Evolutionary conservation across 2,113 vertebrate species (phyloP).

Genomic region (Dermatemys mawii): DNA sequence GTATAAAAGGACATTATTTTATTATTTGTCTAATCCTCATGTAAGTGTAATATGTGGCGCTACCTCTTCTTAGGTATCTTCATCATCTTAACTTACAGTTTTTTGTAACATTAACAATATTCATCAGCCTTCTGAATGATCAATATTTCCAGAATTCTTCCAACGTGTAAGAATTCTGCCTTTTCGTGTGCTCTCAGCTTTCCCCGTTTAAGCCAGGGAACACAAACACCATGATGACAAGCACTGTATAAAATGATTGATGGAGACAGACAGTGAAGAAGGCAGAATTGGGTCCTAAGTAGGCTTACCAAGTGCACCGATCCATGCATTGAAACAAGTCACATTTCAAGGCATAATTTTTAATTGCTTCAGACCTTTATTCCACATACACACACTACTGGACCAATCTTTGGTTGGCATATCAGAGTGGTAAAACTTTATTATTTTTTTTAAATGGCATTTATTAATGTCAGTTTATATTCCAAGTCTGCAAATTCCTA

Average conservation of each 20-base stretch:
- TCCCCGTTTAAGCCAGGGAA: background rate
- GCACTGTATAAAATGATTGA: background rate
- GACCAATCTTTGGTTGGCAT: background rate
- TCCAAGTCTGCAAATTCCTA: background rate
- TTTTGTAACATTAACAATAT: slow-evolving; percentile 55
- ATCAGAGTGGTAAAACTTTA: background rate
- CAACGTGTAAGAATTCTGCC: background rate
- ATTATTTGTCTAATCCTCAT: slow-evolving; percentile 49
- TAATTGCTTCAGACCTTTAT: background rate
- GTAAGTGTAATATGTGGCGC: slow-evolving; percentile 10
- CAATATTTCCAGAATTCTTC: background rate
- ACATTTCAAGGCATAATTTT: slow-evolving; percentile 54
- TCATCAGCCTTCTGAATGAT: slow-evolving; percentile 14
- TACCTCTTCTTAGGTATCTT: slow-evolving; percentile 57
- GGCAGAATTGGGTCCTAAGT: background rate
- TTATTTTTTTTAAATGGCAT: background rate
- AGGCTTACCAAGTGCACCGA: background rate
- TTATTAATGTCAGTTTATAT: background rate
- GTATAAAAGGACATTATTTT: slow-evolving; percentile 35
- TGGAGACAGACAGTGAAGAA: background rate
- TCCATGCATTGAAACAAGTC: slow-evolving; percentile 38
- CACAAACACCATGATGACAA: background rate
- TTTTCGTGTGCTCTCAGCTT: background rate
- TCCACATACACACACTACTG: background rate
- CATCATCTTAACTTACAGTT: slow-evolving; percentile 51